Base-by-base conservation (phyloP, 1,140 invertebrate genomes). In the Atopsyche davidsoni region DNA sequence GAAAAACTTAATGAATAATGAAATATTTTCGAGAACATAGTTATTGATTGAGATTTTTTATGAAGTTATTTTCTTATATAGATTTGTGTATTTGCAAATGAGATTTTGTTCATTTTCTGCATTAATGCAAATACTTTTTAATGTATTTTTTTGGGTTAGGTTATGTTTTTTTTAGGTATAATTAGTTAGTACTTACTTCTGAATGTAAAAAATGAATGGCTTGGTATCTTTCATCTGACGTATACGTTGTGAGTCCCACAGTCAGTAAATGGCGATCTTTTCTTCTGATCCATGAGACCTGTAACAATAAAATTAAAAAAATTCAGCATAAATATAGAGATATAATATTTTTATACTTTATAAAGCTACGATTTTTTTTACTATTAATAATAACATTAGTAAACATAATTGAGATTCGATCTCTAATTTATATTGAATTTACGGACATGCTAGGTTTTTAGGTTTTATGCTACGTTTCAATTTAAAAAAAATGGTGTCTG, bases 141-240 rank as follows among this genome's bases (percentile, higher is more conserved):
- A n/a, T n/a, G n/a, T n/a, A n/a, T n/a, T n/a, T n/a, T n/a, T n/a
- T n/a, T n/a, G n/a, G n/a, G n/a, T n/a, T n/a, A n/a, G n/a, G n/a
- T n/a, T n/a, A n/a, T n/a, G n/a, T n/a, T n/a, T n/a, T n/a, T n/a
- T n/a, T n/a, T n/a, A n/a, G n/a, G n/a, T n/a, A n/a, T n/a, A n/a
- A n/a, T n/a, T n/a, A n/a, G n/a, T n/a, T n/a, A n/a, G n/a, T 6
- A 51, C 43, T 73, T 76, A 85, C 84, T 78, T 89, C 86, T 61
- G 85, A 86, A 68, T 89, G 84, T 60, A 88, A 85, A 60, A 87
- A 77, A 72, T 90, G 87, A 59, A 85, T 83, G 21, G 87, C 84
- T 63, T 88, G 86, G 69, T 89, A 92, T 52, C 89, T 79, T 62
- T 86, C 87, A 64, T 92, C 89, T 60, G 85, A 89, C 60, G 85